These are phyloP conservation scores for Eumerus sabulonum DNA, from an alignment of 2,888 invertebrate genomes.

Conservation along the genomic window DNA sequence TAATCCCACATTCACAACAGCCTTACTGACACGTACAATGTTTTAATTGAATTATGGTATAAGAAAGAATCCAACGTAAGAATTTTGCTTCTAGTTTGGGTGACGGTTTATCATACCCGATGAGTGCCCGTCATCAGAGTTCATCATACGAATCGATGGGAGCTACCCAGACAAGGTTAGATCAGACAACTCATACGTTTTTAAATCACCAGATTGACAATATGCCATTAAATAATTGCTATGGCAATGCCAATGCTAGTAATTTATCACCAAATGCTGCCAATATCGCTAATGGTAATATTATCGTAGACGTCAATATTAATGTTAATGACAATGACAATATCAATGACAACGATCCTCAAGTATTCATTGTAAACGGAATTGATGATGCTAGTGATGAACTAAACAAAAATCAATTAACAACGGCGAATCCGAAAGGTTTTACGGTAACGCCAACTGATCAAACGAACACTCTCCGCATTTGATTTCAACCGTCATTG, in stretches of 20 bases:
- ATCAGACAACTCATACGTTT: slow-evolving; percentile 79
- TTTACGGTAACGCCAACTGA: slow-evolving; percentile 1
- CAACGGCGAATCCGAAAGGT: too few species aligned
- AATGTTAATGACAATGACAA: slow-evolving; percentile 53
- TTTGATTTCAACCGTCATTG: too few species aligned
- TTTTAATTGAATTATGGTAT: slow-evolving; percentile 44
- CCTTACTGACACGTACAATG: slow-evolving; percentile 12
- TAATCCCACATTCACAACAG: too few species aligned
- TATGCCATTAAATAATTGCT: slow-evolving; percentile 70
- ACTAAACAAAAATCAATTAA: slow-evolving; percentile 45
- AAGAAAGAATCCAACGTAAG: slow-evolving; percentile 34
- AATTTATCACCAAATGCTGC: slow-evolving; percentile 64
- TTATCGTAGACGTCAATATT: slow-evolving; percentile 70
- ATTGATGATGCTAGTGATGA: slow-evolving; percentile 60
- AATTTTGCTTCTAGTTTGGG: slow-evolving; percentile 86
- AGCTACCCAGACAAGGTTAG: slow-evolving; percentile 91
- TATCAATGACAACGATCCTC: slow-evolving; percentile 47
- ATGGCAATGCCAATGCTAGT: slow-evolving; percentile 65
- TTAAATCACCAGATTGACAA: slow-evolving; percentile 73
- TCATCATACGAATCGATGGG: slow-evolving; percentile 93
- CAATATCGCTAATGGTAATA: slow-evolving; percentile 70
- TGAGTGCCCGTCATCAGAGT: slow-evolving; percentile 85
- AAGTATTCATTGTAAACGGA: slow-evolving; percentile 60
- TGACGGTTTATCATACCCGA: slow-evolving; percentile 92
- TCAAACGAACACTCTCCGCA: background rate